Conservation (phyloP, 2,888 invertebrate species). For the Patella ulyssiponensis region DNA sequence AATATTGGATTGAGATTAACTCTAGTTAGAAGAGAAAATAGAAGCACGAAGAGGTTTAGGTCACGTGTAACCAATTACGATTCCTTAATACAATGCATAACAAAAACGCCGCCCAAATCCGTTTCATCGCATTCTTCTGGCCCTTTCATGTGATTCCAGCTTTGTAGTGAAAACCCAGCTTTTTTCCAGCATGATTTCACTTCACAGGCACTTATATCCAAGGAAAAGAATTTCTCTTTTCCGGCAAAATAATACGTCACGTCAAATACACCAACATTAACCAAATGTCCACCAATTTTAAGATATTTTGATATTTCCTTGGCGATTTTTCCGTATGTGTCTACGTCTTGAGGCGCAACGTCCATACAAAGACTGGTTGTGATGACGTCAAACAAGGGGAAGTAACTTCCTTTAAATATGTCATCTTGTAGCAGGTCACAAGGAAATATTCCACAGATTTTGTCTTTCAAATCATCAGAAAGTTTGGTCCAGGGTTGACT, state of each 20-base stretch:
- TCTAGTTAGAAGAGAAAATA: too few species aligned
- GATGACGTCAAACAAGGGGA: not conserved
- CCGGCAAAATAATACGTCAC: not conserved
- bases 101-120: too few species aligned
- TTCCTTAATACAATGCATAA: too few species aligned
- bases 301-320: not conserved
- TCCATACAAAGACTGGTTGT: not conserved
- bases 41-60: too few species aligned
- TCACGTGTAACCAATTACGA: too few species aligned
- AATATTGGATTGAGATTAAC: too few species aligned
- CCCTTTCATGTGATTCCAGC: too few species aligned
- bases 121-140: too few species aligned
- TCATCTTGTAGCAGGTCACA: not conserved
- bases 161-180: too few species aligned
- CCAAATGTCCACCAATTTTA: constrained; percentile 6
- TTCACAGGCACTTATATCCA: too few species aligned
- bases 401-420: not conserved
- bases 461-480: not conserved
- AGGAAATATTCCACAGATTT: constrained; percentile 1
- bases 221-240: too few species aligned
- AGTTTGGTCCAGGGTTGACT: not conserved
- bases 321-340: not conserved
- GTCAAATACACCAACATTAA: not conserved
- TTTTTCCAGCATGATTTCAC: too few species aligned
- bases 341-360: not conserved